Percentiles rank a stretch among this genome's conserved stretches.
Conservation (phyloP, 2,888 invertebrate species). For the Drosophila stalkeri region DNA sequence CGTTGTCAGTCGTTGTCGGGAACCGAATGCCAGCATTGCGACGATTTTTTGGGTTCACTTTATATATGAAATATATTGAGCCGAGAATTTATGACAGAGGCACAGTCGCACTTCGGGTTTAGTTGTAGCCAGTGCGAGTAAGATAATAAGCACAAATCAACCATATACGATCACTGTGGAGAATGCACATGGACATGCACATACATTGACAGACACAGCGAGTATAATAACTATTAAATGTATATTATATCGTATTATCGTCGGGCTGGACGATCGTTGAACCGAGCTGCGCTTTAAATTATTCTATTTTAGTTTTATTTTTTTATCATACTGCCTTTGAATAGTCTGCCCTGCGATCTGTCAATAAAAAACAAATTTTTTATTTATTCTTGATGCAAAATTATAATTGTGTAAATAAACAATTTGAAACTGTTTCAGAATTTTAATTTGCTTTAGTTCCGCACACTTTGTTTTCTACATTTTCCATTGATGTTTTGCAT, state of each 20-base stretch:
- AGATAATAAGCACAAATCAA: constrained; percentile 52
- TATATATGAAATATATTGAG: constrained; percentile 48
- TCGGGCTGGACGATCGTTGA: constrained; percentile 43
- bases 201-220: background rate
- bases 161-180: constrained; percentile 15
- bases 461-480: constrained; percentile 38
- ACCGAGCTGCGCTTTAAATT: constrained; percentile 48
- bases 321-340: constrained; percentile 53
- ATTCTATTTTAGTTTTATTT: constrained; percentile 22
- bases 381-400: constrained; percentile 20
- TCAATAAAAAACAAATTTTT: constrained; percentile 24
- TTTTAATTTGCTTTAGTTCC: constrained; percentile 62
- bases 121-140: constrained; percentile 43
- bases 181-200: constrained; percentile 14
- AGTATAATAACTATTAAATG: background rate
- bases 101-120: constrained; percentile 45
- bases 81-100: constrained; percentile 60
- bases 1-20: constrained; percentile 43
- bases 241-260: constrained; percentile 37
- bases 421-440: constrained; percentile 29
- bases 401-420: constrained; percentile 22
- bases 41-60: constrained; percentile 53
- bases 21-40: constrained; percentile 49
- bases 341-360: constrained; percentile 15
- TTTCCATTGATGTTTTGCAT: constrained; percentile 39